phyloP scores from a whole-genome alignment of 92 coral and sea anemone species.

The Palythoa caribaeorum region DNA sequence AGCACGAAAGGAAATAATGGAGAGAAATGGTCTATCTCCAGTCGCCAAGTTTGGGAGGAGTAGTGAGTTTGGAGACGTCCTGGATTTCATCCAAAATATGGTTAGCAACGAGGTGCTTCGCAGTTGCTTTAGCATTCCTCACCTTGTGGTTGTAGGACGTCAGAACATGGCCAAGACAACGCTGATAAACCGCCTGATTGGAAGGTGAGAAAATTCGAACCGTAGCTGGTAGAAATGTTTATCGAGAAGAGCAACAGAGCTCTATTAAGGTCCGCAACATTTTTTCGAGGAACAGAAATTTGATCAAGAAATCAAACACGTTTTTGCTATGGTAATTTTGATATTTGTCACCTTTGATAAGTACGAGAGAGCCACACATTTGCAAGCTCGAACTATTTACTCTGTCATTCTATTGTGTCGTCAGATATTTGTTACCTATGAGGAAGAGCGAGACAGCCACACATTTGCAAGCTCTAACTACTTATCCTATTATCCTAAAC shows the following conservation, averaged over 20 bases:
- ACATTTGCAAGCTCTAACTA: constrained; percentile 83
- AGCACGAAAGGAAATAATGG: background rate
- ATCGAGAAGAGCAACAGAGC: no score
- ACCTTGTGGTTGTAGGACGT: constrained; percentile 85
- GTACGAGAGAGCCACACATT: constrained; percentile 74
- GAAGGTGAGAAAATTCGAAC: constrained; percentile 50
- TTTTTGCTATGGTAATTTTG: background rate
- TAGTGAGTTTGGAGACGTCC: constrained; percentile 77
- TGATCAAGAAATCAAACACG: no score
- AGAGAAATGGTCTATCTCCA: constrained; percentile 30
- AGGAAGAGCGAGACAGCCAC: constrained; percentile 77
- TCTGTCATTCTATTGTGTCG: constrained; percentile 64
- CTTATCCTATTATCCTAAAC: constrained; percentile 80
- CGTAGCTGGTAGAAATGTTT: no score
- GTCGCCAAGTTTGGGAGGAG: constrained; percentile 66
- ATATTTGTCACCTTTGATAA: constrained; percentile 76
- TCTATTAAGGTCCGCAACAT: no score
- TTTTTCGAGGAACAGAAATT: no score
- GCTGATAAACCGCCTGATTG: constrained; percentile 82
- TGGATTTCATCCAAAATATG: constrained; percentile 77
- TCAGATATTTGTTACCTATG: constrained; percentile 83
- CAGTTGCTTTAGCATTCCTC: constrained; percentile 72
- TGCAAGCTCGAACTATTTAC: constrained; percentile 82
- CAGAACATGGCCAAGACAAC: constrained; percentile 93
- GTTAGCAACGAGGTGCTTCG: constrained; percentile 75